Evolutionary conservation across 2,797 vertebrate genomes (phyloP).

Genomic region (Neosilurus mollespiculum): DNA sequence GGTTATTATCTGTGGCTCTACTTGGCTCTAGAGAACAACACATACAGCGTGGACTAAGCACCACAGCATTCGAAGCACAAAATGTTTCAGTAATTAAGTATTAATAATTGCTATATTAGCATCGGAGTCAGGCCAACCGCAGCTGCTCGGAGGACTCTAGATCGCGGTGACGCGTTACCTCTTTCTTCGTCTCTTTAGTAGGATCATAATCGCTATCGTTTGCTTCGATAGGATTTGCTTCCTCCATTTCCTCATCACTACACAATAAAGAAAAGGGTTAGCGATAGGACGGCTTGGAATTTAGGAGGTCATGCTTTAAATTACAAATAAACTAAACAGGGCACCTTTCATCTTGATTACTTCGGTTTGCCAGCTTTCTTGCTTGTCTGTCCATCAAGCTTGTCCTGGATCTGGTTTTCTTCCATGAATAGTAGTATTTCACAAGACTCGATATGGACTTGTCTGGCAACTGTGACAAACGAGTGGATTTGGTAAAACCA

Average conservation of each 20-base stretch:
- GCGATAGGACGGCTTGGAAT: not conserved
- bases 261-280: constrained; percentile 60
- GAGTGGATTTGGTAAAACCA: not conserved
- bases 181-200: constrained; percentile 94
- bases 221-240: constrained; percentile 86
- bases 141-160: not conserved
- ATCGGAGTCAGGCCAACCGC: not conserved
- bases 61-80: not conserved
- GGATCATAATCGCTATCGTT: constrained; percentile 97
- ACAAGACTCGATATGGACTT: constrained; percentile 98
- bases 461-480: constrained; percentile 78
- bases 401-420: constrained; percentile 95
- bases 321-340: not conserved
- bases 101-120: too few species aligned
- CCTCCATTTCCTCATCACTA: constrained; percentile 94
- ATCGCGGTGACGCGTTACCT: constrained; percentile 71
- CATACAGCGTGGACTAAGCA: constrained; percentile 26
- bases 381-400: constrained; percentile 98
- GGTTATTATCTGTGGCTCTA: constrained; percentile 78
- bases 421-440: constrained; percentile 99
- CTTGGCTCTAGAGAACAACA: constrained; percentile 68
- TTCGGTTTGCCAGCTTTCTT: constrained; percentile 88
- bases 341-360: constrained; percentile 92
- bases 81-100: not conserved
- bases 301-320: not conserved